These are phyloP conservation scores for Crocodylus rhombifer DNA, from an alignment of 2,797 vertebrate genomes.

Conservation along the genomic window DNA sequence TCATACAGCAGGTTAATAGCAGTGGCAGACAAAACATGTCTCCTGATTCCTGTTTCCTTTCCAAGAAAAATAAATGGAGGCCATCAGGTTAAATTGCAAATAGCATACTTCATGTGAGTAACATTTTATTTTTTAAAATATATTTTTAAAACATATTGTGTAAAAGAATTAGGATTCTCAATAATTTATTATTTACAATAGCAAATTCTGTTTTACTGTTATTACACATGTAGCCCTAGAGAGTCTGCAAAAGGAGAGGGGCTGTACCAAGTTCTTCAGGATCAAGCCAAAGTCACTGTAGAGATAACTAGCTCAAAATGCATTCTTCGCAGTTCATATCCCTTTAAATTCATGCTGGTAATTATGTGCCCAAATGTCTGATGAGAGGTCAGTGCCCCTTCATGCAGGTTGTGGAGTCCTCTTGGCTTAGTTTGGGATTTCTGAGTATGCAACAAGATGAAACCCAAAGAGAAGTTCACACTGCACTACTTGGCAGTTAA, in stretches of 20 bases:
- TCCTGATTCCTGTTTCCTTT: neutral
- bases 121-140: slow-evolving; percentile 87
- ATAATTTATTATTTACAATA: slow-evolving; percentile 90
- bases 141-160: slow-evolving; percentile 82
- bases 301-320: slow-evolving; percentile 18
- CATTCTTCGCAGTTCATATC: neutral
- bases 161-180: slow-evolving; percentile 86
- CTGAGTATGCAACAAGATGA: accelerated
- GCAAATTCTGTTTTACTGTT: slow-evolving; percentile 72
- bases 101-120: slow-evolving; percentile 62
- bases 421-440: neutral
- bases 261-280: slow-evolving; percentile 9
- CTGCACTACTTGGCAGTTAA: slow-evolving; percentile 1
- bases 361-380: neutral
- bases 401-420: neutral
- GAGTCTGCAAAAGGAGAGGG: slow-evolving; percentile 16
- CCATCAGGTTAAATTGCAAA: neutral
- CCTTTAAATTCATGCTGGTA: slow-evolving; percentile 20
- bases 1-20: neutral
- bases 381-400: neutral
- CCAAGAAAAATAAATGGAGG: neutral
- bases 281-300: neutral
- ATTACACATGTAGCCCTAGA: slow-evolving; percentile 62
- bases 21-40: neutral
- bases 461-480: neutral